Conservation (phyloP, 1,140 invertebrate genomes). For the Apis dorsata region DNA sequence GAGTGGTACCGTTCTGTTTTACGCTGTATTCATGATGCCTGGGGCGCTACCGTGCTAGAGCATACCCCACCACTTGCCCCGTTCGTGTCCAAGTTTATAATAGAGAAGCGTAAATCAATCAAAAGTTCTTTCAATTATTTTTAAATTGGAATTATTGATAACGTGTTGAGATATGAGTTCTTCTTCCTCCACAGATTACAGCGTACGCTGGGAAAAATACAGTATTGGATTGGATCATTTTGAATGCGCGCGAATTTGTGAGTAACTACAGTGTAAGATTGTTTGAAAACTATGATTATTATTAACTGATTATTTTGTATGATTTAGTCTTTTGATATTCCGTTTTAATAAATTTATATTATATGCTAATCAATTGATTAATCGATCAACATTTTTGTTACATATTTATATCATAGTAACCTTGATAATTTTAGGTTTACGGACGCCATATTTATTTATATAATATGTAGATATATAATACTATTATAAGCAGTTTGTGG, state of each 20-base stretch:
- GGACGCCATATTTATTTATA: background rate
- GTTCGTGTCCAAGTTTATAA: background rate
- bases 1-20: conserved; percentile 30
- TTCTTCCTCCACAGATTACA: conserved; percentile 14
- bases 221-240: background rate
- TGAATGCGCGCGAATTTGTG: conserved; percentile 18
- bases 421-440: background rate
- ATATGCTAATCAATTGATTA: background rate
- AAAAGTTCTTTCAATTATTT: background rate
- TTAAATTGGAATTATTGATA: background rate
- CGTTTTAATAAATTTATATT: background rate
- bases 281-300: background rate
- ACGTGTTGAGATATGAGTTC: conserved; percentile 23
- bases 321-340: too few relatives aligned
- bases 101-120: conserved; percentile 16
- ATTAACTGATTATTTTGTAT: too few relatives aligned
- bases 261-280: conserved; percentile 15
- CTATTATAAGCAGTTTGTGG: conserved; percentile 26
- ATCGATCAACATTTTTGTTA: background rate
- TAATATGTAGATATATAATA: conserved; percentile 12
- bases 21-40: conserved; percentile 1
- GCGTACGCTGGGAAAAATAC: conserved; percentile 24
- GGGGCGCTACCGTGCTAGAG: background rate
- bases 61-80: conserved; percentile 34
- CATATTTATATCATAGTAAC: background rate